A percentile compares a stretch with the other conserved stretches of the same genome.
Conservation (phyloP, 2,113 vertebrate species). For the Gila orcuttii region DNA sequence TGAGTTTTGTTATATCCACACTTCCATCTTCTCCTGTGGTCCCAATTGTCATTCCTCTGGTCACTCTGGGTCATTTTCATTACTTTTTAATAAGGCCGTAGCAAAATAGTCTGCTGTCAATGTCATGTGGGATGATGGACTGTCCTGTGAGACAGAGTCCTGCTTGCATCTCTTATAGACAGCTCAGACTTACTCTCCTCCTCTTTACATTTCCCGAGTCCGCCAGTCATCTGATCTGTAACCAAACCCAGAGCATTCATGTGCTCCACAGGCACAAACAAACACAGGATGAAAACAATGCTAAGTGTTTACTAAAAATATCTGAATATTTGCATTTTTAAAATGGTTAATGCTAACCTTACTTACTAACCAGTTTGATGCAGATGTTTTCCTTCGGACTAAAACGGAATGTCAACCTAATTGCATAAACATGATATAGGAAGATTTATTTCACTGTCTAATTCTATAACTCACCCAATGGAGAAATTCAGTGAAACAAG, state of each 20-base stretch:
- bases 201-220: conserved; percentile 49
- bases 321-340: not conserved
- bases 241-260: conserved; percentile 61
- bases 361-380: not conserved
- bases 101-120: not conserved
- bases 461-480: not conserved
- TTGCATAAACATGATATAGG: not conserved
- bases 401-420: not conserved
- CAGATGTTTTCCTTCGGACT: not conserved
- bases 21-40: conserved; percentile 52
- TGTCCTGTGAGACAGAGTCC: not conserved
- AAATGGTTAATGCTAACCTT: not conserved
- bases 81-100: conserved; percentile 16
- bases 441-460: not conserved
- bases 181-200: conserved; percentile 40
- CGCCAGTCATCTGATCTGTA: conserved; percentile 71
- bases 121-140: conserved; percentile 26
- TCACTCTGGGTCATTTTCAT: conserved; percentile 65
- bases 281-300: conserved; percentile 3
- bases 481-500: not conserved
- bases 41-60: conserved; percentile 57
- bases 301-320: not conserved
- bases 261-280: conserved; percentile 52
- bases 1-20: conserved; percentile 42
- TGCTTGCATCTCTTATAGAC: conserved; percentile 58